Conservation (phyloP, 2,888 invertebrate genomes). For the Philereme vetulata region DNA sequence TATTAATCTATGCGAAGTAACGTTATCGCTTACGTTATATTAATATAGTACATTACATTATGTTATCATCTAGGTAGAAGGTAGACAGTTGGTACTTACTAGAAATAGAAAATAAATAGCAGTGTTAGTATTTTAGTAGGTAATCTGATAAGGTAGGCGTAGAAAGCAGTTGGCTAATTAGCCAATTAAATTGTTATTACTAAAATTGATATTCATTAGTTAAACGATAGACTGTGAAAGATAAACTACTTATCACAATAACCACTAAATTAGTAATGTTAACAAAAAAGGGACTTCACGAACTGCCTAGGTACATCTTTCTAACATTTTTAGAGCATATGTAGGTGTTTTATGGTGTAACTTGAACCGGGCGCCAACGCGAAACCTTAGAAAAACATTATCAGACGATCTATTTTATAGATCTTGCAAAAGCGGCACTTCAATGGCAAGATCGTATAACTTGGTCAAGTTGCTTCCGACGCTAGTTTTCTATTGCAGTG, state of each 20-base stretch:
- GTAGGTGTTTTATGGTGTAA: constrained; percentile 17
- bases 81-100: constrained; percentile 4
- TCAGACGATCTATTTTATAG: constrained; percentile 21
- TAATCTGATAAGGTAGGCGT: constrained; percentile 19
- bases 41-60: constrained; percentile 12
- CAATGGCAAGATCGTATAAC: no score
- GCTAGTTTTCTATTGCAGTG: no score
- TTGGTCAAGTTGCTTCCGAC: constrained; percentile 12
- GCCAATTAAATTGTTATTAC: no score
- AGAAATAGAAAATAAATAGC: constrained; percentile 8
- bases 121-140: constrained; percentile 25
- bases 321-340: no score
- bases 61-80: constrained; percentile 22
- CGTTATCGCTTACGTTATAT: constrained; percentile 23
- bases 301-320: no score
- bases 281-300: no score
- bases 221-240: neutral
- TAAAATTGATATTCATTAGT: neutral
- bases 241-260: neutral
- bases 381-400: constrained; percentile 25
- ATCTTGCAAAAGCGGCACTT: constrained; percentile 13
- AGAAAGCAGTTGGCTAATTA: neutral
- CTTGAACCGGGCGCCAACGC: constrained; percentile 19
- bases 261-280: no score
- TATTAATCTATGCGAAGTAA: constrained; percentile 10